Evolutionary conservation across 2,797 vertebrate genomes (phyloP), one percentile per base, ranked within the genome.

Genomic region (Malacoraja senta): DNA sequence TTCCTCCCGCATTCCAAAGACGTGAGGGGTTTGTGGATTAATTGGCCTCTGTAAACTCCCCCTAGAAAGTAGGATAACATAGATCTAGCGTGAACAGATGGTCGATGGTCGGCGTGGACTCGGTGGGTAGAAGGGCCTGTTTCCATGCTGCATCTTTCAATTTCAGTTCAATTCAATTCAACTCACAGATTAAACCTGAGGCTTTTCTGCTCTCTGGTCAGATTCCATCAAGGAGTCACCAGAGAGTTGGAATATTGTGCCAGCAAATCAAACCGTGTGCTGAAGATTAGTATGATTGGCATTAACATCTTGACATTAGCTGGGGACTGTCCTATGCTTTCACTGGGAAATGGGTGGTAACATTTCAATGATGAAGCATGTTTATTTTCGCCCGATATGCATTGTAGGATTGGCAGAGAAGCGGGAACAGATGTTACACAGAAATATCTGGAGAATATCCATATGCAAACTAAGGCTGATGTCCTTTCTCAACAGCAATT

Each of bases 371-470:
- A 86, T 86, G 58, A n/a, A 65, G 15, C 35, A 8, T 65, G n/a
- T 32, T 68, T 86, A 15, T 12, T 58, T 83, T 26, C 71, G 4
- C 71, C 61, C 3, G 19, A 44, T 68, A 8, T 65, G 84, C 35
- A 88, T 10, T 65, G 32, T 35, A 35, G 84, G 61, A 88, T 68
- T 88, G 84, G 84, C 84, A 88, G 7, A 68, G 84, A 88, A 35
- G 68, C 35, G 8, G 32, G n/a, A 88, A 88, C 63, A 88, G 84
- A 88, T 88, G 84, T 88, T 88, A n/a, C 84, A 88, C 84, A 65
- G 63, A 68, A 65, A 88, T 88, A 65, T 88, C 84, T 88, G 84
- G 84, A 88, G 17, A 15, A 88, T 35, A 21, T 68, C 61, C 84
- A 88, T 35, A 88, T 88, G 84, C 84, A 88, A 88, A 88, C n/a